Base-by-base conservation (phyloP, 1,140 invertebrate genomes). In the Homarus americanus region DNA sequence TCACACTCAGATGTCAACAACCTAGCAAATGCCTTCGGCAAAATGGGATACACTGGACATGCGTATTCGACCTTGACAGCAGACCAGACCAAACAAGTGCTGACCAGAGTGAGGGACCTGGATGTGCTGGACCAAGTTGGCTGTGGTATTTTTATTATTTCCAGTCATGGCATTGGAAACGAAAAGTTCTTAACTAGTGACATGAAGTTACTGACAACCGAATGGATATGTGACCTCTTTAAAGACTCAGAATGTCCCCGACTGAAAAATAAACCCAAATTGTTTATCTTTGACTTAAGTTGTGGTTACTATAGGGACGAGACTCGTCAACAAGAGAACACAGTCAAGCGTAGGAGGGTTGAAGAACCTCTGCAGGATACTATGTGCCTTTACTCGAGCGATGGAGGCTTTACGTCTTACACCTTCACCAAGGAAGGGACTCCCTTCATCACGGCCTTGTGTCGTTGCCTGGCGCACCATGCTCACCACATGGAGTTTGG, bases 11-110 rank as follows among this genome's bases (percentile, higher is more conserved):
- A 80, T 10, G 41, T 44, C 15, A 9, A 36, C 7, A 72, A 89
- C 41, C 76, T 89, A 4, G 44, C 87, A 58, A 80, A 15, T 15
- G 63, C 73, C 36, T 89, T 89, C 78, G 58, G 78, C 1, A 72
- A 82, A 40, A 69, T 89, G 66, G 87, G 87, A 7, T 89, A 89
- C 76, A 82, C 87, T n/a, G 76, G 87, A 34, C 40, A 80, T 32
- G 36, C 78, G 7, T 66, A 82, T 20, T 49, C 12, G 15, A 66
- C 76, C 49, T 75, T 89, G 28, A 82, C 58, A 9, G 78, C 63
- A 5, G 58, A 82, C 28, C 49, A 89, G 78, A 82, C 78, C 76
- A 89, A 53, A 41, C 34, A 80, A 2, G 78, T 44, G 34, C 76
- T 89, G 32, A 38, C 72, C 38, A 32, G 32, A 17, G 40, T 89